Evolutionary conservation across 2,797 vertebrate genomes (phyloP).

Genomic region (Megalops cyprinoides): DNA sequence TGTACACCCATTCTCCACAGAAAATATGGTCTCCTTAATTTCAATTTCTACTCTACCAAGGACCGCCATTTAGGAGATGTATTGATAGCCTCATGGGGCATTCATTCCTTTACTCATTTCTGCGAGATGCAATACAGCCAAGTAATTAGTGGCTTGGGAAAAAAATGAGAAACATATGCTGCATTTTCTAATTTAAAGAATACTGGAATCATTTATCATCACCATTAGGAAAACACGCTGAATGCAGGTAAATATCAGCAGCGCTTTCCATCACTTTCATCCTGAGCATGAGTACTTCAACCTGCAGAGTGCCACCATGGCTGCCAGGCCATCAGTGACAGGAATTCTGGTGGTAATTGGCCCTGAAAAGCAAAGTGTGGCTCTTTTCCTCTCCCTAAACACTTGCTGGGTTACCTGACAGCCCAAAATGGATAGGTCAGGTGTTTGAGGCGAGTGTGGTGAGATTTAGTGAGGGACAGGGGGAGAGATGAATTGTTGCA

Average conservation of each 20-base stretch:
- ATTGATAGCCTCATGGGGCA: too few relatives aligned
- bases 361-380: constrained; percentile 10
- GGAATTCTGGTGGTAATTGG: not conserved
- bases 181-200: too few relatives aligned
- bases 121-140: too few relatives aligned
- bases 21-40: too few relatives aligned
- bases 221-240: not conserved
- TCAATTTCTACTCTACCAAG: too few relatives aligned
- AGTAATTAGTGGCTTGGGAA: too few relatives aligned
- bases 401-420: constrained; percentile 5
- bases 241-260: not conserved
- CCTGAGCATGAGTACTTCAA: not conserved
- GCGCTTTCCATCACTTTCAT: not conserved
- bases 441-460: not conserved
- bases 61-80: too few relatives aligned
- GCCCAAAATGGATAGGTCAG: constrained; percentile 6
- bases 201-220: too few relatives aligned
- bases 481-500: constrained; percentile 21
- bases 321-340: constrained; percentile 7
- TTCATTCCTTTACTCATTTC: too few relatives aligned
- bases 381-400: not conserved
- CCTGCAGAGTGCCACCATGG: not conserved
- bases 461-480: constrained; percentile 16
- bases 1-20: too few relatives aligned
- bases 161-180: too few relatives aligned